These are phyloP conservation scores for Melinaea menophilus DNA, from an alignment of 2,888 invertebrate genomes.

Conservation along the genomic window DNA sequence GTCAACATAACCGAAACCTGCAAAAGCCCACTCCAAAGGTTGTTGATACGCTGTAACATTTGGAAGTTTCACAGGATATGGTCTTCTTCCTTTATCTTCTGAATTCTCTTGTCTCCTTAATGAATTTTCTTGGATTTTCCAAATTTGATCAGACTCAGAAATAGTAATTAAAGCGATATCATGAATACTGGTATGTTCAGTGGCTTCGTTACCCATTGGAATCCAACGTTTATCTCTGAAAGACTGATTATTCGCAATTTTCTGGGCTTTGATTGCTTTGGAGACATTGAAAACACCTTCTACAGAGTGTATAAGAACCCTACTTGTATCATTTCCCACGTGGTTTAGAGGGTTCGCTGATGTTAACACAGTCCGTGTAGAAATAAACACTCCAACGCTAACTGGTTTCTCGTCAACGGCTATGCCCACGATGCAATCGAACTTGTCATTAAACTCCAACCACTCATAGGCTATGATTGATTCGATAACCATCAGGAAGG, in stretches of 20 bases:
- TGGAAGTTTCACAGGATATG: not conserved
- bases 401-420: conserved; percentile 14
- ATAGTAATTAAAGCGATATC: conserved; percentile 23
- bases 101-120: too few relatives aligned
- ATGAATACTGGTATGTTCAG: conserved; percentile 23
- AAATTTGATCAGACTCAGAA: not conserved
- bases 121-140: too few relatives aligned
- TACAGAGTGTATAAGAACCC: conserved; percentile 17
- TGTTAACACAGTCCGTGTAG: conserved; percentile 18
- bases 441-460: conserved; percentile 15
- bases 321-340: conserved; percentile 7
- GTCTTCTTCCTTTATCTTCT: not conserved
- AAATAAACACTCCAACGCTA: conserved; percentile 18
- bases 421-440: conserved; percentile 26
- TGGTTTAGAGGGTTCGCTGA: conserved; percentile 26
- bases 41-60: not conserved
- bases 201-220: conserved; percentile 18
- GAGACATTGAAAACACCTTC: conserved; percentile 8
- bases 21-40: conserved; percentile 20
- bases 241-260: conserved; percentile 16
- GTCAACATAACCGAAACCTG: conserved; percentile 26
- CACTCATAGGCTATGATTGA: conserved; percentile 11
- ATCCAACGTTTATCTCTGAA: conserved; percentile 23
- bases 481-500: not conserved
- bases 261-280: conserved; percentile 2